Base-by-base conservation (phyloP, 2,888 invertebrate species). In the Acleris emargana region DNA sequence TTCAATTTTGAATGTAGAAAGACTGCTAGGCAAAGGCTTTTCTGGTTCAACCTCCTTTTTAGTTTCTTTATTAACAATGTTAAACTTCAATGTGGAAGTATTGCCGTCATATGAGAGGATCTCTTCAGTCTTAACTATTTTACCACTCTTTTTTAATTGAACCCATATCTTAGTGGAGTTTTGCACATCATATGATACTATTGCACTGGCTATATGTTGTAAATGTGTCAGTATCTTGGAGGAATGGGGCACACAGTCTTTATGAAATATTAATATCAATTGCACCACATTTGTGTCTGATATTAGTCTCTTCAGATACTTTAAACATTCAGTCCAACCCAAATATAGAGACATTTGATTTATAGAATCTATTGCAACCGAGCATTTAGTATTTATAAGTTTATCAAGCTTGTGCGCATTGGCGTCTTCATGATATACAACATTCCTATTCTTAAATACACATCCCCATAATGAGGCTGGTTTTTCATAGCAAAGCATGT, bases 1-100 rank as follows among this genome's bases (percentile, higher is more conserved):
- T 75, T 94, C 94, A 73, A 95, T 94, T 84, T 94, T 95, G 76
- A 95, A 95, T 62, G 95, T 95, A 1, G 95, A 86, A 6, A 95
- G 76, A 64, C 80, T 84, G 3, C 76, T 81, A 2, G 92, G 91
- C n/a, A 74, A 79, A 43, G 80, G 87, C 77, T 84, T 93, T 75
- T 73, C 92, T 75, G 78, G 79, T 70, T 77, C 87, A 64, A 80
- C 85, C 64, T 82, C 81, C 68, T 78, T 83, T 60, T 74, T 78
- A 32, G 73, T 75, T 32, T 78, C 76, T 72, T 80, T 86, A 22
- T 81, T 51, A n/a, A 89, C 71, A 67, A 84, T 78, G 67, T 69
- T 76, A 68, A 77, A 78, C 64, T 75, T 87, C 60, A 81, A 81
- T 20, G 80, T 78, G 68, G 79, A 84, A 49, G 83, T 84, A 67